Evolutionary conservation across 2,113 vertebrate genomes (phyloP).

Genomic region (Misgurnus mizolepis): DNA sequence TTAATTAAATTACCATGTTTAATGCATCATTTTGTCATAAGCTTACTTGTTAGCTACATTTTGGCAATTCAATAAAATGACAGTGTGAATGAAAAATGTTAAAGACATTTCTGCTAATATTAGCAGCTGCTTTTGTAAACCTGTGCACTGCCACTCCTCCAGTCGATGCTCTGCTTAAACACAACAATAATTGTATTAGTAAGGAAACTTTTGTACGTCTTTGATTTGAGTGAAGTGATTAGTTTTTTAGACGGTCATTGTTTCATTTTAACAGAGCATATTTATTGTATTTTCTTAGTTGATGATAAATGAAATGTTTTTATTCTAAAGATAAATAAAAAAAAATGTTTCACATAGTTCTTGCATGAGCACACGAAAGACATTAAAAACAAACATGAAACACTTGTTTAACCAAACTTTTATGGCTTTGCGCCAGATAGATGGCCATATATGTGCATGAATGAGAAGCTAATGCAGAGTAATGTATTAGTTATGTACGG

Average conservation of each 20-base stretch:
- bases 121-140: conserved; percentile 5
- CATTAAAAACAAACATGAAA: neutral
- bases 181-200: neutral
- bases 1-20: neutral
- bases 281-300: too few relatives aligned
- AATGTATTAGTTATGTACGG: conserved; percentile 28
- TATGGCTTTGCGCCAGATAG: neutral
- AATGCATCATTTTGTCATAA: neutral
- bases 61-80: neutral
- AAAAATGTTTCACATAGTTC: neutral
- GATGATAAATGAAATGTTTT: neutral
- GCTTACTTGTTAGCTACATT: neutral
- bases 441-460: neutral
- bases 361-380: neutral
- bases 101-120: neutral
- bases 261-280: neutral
- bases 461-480: neutral
- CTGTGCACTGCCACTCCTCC: neutral
- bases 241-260: neutral
- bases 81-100: neutral
- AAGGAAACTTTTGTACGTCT: neutral
- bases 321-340: neutral
- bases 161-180: neutral
- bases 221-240: neutral
- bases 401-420: neutral